Evolutionary conservation across 2,797 vertebrate species (phyloP).

Genomic region (Rhinoraja longicauda): DNA sequence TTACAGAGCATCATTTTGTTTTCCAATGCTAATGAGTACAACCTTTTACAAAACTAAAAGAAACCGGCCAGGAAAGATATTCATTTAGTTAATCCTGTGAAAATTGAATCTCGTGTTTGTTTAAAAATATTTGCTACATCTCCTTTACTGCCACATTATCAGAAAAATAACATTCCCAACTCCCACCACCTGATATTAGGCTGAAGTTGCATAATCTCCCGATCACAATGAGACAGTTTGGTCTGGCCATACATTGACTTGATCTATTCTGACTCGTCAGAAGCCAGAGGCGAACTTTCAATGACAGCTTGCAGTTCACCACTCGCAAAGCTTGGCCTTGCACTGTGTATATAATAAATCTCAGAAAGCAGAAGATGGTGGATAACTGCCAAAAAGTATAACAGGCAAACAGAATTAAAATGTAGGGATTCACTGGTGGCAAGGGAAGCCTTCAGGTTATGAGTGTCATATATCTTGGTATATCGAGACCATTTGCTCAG

Average conservation of each 20-base stretch:
- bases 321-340: not conserved
- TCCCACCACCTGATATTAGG: constrained; percentile 39
- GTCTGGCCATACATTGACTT: constrained; percentile 44
- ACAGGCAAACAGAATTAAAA: not conserved
- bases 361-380: not conserved
- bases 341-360: not conserved
- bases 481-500: not conserved
- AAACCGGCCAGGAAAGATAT: not conserved
- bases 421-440: not conserved
- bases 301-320: constrained; percentile 41
- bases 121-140: not conserved
- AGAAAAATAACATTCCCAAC: constrained; percentile 43
- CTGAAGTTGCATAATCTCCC: constrained; percentile 45
- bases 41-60: not conserved
- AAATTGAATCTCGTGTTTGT: not conserved
- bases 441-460: not conserved
- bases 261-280: constrained; percentile 42
- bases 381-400: not conserved
- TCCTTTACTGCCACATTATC: not conserved
- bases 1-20: not conserved
- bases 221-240: constrained; percentile 46
- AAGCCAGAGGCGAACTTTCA: constrained; percentile 42
- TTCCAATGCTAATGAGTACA: not conserved
- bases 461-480: not conserved
- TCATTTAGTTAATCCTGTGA: not conserved